These are phyloP conservation scores for Sturmia bella DNA, from an alignment of 2,888 invertebrate genomes.

Conservation along the genomic window DNA sequence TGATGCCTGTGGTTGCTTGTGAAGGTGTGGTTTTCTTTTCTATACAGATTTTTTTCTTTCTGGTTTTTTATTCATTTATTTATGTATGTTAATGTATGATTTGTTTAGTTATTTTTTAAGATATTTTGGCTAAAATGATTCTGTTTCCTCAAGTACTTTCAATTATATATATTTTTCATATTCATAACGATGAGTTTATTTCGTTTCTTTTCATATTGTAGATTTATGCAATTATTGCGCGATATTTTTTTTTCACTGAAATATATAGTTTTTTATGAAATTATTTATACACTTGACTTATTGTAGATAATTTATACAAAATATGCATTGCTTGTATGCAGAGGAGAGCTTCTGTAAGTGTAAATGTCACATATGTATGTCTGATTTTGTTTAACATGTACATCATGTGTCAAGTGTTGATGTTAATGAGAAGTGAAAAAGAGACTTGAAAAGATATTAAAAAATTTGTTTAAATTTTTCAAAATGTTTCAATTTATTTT, in stretches of 20 bases:
- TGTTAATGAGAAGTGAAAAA: background rate
- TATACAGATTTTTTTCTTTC: constrained; percentile 27
- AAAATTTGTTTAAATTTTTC: too few species aligned
- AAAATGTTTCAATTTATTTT: too few species aligned
- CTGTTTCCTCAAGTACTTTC: constrained; percentile 46
- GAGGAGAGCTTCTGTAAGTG: background rate
- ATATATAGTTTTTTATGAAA: constrained; percentile 42
- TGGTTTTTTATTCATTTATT: constrained; percentile 14
- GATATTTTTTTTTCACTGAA: constrained; percentile 12
- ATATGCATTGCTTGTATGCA: constrained; percentile 21
- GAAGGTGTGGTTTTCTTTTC: constrained; percentile 39
- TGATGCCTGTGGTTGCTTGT: constrained; percentile 33
- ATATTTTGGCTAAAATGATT: constrained; percentile 57
- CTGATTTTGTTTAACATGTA: constrained; percentile 7
- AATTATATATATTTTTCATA: constrained; percentile 51
- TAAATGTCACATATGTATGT: background rate
- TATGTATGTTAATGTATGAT: constrained; percentile 44
- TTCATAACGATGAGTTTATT: constrained; percentile 30
- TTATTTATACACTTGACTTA: constrained; percentile 56
- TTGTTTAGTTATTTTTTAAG: constrained; percentile 49
- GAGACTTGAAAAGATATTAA: too few species aligned
- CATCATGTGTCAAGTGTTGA: constrained; percentile 1
- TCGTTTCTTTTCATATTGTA: constrained; percentile 17
- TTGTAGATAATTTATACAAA: constrained; percentile 57
- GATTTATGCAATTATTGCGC: constrained; percentile 6